Percentiles rank a stretch among this genome's conserved stretches.
Conservation (phyloP, 2,113 vertebrate genomes). For the Clarias magur region DNA sequence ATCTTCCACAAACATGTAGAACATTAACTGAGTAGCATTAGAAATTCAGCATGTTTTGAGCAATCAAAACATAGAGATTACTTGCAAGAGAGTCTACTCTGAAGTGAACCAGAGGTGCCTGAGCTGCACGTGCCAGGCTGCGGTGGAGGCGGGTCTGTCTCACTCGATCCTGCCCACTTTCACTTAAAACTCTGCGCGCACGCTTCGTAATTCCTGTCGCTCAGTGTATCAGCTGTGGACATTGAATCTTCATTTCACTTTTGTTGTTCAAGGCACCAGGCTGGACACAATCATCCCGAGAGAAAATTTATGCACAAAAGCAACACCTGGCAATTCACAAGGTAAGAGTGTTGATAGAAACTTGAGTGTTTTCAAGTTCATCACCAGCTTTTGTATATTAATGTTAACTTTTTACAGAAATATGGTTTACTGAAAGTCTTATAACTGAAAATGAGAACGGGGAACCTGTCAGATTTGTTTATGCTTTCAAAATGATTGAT, state of each 20-base stretch:
- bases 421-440: background rate
- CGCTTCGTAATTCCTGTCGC: slow-evolving; percentile 22
- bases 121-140: background rate
- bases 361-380: background rate
- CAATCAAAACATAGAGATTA: background rate
- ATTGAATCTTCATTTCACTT: background rate
- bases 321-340: background rate
- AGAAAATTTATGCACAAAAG: slow-evolving; percentile 9
- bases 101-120: background rate
- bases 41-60: background rate
- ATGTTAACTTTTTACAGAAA: background rate
- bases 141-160: slow-evolving; percentile 25
- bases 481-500: background rate
- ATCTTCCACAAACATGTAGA: background rate
- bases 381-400: background rate
- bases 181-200: slow-evolving; percentile 45
- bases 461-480: background rate
- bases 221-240: slow-evolving; percentile 4
- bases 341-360: slow-evolving; percentile 5
- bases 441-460: background rate
- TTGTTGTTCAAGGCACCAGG: background rate
- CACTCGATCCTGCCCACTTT: slow-evolving; percentile 30
- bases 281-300: background rate
- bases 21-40: background rate
- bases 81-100: background rate